Base-by-base conservation (phyloP, 2,888 invertebrate species). In the Chalcis sispes region DNA sequence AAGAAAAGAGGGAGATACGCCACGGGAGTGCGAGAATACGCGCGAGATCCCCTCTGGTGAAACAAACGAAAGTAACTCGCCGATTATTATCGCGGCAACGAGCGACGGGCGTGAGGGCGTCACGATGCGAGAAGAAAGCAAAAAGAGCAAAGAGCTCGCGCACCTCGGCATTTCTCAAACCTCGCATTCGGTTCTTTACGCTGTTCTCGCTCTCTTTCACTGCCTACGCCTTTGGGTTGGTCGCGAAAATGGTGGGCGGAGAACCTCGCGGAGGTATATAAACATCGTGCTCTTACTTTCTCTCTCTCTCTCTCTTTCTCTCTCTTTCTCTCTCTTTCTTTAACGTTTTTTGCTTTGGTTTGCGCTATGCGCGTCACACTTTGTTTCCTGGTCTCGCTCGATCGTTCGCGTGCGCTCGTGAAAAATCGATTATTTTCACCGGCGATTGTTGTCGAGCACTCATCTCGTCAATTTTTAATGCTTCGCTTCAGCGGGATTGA, bases 231-330 rank as follows among this genome's bases (percentile, higher is more conserved):
- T 78, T 71, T 64, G 61, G 70, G 67, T 77, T 64, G 75, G 59
- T 77, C 78, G 77, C 72, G 69, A 80, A 80, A 79, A 73, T 74
- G 74, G 77, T 80, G 79, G 80, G 80, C 77, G 80, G 79, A 79
- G 78, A 46, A 15, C 32, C 54, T 61, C 72, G 72, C 76, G 65
- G 67, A 10, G n/a, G 36, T 48, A 20, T 71, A 52, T 42, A 71
- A 48, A n/a, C n/a, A n/a, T n/a, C n/a, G n/a, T n/a, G n/a, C n/a
- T n/a, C n/a, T n/a, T n/a, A n/a, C n/a, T n/a, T n/a, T n/a, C n/a
- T n/a, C n/a, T n/a, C n/a, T n/a, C n/a, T n/a, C n/a, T n/a, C n/a
- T n/a, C n/a, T n/a, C n/a, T n/a, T n/a, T n/a, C n/a, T n/a, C n/a
- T n/a, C n/a, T n/a, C n/a, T n/a, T n/a, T n/a, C n/a, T n/a, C n/a